These are phyloP conservation scores for Bolinopsis microptera DNA, from an alignment of 37 sponge, comb jelly and placozoan species.

Conservation along the genomic window DNA sequence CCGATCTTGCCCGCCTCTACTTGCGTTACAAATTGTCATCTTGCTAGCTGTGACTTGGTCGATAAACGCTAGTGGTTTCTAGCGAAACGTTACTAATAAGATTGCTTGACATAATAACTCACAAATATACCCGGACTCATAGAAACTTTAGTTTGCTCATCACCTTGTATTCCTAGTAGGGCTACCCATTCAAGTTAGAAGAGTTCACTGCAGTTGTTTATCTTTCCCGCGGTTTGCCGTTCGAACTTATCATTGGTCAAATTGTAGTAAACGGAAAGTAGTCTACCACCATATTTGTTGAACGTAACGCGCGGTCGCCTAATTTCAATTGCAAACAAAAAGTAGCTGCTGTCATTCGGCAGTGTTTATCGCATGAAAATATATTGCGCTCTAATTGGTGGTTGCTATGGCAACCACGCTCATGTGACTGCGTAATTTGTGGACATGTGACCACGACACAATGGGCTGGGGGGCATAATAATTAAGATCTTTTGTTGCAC, in stretches of 20 bases:
- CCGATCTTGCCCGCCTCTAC: not conserved
- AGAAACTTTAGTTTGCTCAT: too few relatives aligned
- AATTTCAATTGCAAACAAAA: not conserved
- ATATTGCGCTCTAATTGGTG: conserved; percentile 1
- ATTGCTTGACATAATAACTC: too few relatives aligned
- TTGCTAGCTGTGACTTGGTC: too few relatives aligned
- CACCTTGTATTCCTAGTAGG: too few relatives aligned
- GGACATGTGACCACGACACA: not conserved
- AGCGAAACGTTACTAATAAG: too few relatives aligned
- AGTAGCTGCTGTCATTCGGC: not conserved
- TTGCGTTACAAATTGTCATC: not conserved
- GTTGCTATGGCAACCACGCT: conserved; percentile 24
- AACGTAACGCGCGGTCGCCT: conserved; percentile 50
- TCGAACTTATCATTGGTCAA: not conserved
- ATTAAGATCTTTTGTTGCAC: not conserved
- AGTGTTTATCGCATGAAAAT: not conserved
- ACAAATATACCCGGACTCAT: too few relatives aligned
- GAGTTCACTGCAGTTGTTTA: too few relatives aligned
- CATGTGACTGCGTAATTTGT: conserved; percentile 23
- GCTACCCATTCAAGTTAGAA: too few relatives aligned
- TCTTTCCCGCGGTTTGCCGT: conserved; percentile 27
- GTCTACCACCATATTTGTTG: not conserved
- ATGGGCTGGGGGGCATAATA: not conserved
- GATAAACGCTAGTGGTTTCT: too few relatives aligned
- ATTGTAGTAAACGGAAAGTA: not conserved